A percentile compares a stretch with the other conserved stretches of the same genome.
Conservation (phyloP, 2,888 invertebrate species). For the Drosophila vallismaia region DNA sequence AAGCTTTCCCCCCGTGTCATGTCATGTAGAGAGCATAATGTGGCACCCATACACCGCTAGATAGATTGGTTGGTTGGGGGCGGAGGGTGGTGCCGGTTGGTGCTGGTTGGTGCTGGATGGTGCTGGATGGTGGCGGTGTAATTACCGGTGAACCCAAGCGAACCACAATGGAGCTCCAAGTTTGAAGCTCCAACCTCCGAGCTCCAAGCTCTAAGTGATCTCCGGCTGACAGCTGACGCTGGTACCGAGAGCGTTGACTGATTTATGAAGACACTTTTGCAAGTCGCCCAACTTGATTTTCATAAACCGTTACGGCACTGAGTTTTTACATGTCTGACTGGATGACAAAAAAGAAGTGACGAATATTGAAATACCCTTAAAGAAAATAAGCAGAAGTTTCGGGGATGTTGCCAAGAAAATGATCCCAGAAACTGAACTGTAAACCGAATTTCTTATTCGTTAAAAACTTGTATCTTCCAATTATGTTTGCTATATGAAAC, state of each 20-base stretch:
- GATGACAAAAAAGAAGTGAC: neutral
- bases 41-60: slow-evolving; percentile 49
- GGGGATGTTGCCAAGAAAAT: too few relatives aligned
- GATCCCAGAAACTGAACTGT: too few relatives aligned
- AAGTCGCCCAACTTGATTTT: slow-evolving; percentile 76
- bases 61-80: neutral
- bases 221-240: slow-evolving; percentile 70
- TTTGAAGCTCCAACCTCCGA: slow-evolving; percentile 1
- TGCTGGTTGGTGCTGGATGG: slow-evolving; percentile 5
- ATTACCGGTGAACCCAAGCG: slow-evolving; percentile 66
- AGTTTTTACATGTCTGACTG: slow-evolving; percentile 52
- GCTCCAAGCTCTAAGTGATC: slow-evolving; percentile 57
- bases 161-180: slow-evolving; percentile 19
- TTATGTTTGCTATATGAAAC: too few relatives aligned
- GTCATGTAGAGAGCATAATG: slow-evolving; percentile 50
- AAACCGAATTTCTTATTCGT: too few relatives aligned
- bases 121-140: slow-evolving; percentile 39
- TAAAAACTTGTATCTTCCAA: too few relatives aligned
- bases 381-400: neutral
- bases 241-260: slow-evolving; percentile 66
- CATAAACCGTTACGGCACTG: slow-evolving; percentile 71
- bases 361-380: neutral
- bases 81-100: neutral
- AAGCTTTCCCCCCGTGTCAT: slow-evolving; percentile 34
- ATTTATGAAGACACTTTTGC: slow-evolving; percentile 76